Base-by-base conservation (phyloP, 2,888 invertebrate species). In the Pandemis cinnamomeana region DNA sequence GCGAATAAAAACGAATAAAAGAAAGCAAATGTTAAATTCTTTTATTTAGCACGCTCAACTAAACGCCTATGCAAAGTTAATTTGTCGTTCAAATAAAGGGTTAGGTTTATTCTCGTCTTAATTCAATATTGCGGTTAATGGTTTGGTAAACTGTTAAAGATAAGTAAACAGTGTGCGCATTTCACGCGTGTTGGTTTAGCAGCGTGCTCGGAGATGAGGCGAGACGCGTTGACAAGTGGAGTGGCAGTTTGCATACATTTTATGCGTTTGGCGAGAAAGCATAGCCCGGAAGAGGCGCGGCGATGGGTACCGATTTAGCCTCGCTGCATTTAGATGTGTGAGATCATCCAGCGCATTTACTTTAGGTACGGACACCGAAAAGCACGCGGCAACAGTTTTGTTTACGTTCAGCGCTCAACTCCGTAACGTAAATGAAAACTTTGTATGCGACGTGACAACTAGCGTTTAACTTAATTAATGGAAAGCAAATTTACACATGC, bases 261-360 rank as follows among this genome's bases (percentile, higher is more conserved):
- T 89, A 89, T 89, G 90, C 87, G 87, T 90, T 89, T 87, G 84
- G 85, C 88, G 88, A 89, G 90, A 91, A 91, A 89, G 89, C 88
- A 85, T 85, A 87, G 88, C 88, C 89, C 89, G 90, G 91, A 91
- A 91, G 88, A 86, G 84, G 84, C 84, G 84, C 84, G 82, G 81
- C 83, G 85, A 88, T 87, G 83, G 85, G 84, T 88, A 91, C 91
- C 83, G 87, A 92, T 91, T 91, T 91, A 92, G 91, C 88, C 83
- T 80, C 80, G 87, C 89, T 91, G 89, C 89, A 90, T 92, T 91
- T 91, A 90, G 90, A 89, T 81, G 85, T 81, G 84, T 92, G 91
- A 91, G 89, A 90, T 92, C 91, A 92, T 82, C 87, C 82, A 83
- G 81, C 86, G 87, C 85, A 89, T 89, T 88, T 83, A 80, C 78